Percentiles rank a stretch among this genome's conserved stretches.
phyloP scores from a whole-genome alignment of 2,888 invertebrate genomes.

The Sepioteuthis lessoniana region DNA sequence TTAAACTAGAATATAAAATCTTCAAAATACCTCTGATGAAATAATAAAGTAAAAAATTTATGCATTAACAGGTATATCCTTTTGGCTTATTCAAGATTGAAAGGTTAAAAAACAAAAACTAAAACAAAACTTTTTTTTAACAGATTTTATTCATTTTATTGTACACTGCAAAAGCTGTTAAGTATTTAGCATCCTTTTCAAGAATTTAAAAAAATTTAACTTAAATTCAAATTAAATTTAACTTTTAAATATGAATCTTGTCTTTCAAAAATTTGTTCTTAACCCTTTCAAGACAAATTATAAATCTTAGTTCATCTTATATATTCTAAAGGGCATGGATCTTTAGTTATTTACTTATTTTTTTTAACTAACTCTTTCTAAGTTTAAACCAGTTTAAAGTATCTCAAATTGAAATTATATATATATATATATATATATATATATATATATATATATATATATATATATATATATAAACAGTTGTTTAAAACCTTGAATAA shows the following conservation, averaged over 20 bases:
- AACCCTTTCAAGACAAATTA: neutral
- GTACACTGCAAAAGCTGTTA: neutral
- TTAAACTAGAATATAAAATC: neutral
- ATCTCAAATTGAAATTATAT: too few relatives aligned
- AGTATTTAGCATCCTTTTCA: neutral
- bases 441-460: too few relatives aligned
- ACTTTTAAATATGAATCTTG: neutral
- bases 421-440: too few relatives aligned
- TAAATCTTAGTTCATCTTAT: neutral
- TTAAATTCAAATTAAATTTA: neutral
- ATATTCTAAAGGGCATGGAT: neutral
- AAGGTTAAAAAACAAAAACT: neutral
- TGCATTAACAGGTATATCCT: too few relatives aligned
- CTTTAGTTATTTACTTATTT: neutral
- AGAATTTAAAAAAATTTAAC: neutral
- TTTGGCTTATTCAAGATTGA: too few relatives aligned
- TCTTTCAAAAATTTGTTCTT: neutral
- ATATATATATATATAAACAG: too few relatives aligned
- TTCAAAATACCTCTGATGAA: neutral
- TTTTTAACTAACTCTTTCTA: neutral
- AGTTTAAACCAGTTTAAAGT: too few relatives aligned
- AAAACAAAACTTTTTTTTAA: neutral
- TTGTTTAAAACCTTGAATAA: too few relatives aligned
- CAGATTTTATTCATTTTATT: constrained; percentile 38
- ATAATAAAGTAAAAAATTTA: too few relatives aligned